Evolutionary conservation across 2,113 vertebrate species (phyloP).

Genomic region (Callospermophilus lateralis): DNA sequence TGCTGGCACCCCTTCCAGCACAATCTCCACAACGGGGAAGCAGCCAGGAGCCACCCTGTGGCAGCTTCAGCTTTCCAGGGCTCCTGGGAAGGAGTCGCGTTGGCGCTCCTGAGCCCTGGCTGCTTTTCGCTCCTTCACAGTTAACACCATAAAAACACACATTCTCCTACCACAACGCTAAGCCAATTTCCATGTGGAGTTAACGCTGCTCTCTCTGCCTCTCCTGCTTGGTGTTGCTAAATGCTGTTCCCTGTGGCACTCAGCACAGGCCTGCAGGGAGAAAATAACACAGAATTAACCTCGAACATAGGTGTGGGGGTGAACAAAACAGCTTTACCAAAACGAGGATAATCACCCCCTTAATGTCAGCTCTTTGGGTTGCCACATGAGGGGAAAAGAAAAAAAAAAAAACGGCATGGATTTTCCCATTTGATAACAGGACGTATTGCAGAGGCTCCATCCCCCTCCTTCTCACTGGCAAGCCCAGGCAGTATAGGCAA

Average conservation of each 20-base stretch:
- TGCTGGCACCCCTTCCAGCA: background rate
- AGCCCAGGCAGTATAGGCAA: background rate
- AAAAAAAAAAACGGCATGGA: background rate
- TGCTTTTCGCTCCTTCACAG: constrained; percentile 7
- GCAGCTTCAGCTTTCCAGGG: background rate
- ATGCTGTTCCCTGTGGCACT: constrained; percentile 70
- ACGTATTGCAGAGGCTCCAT: background rate
- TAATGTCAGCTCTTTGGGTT: constrained; percentile 45
- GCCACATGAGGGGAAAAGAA: background rate
- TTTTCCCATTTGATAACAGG: constrained; percentile 65
- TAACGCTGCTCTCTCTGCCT: background rate
- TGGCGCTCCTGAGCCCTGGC: background rate
- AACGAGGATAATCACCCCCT: constrained; percentile 72
- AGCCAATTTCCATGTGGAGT: constrained; percentile 34
- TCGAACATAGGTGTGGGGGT: constrained; percentile 75
- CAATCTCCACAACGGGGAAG: background rate
- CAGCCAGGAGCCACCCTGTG: background rate
- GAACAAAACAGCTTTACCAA: constrained; percentile 69
- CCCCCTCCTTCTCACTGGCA: background rate
- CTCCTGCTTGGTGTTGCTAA: constrained; percentile 61
- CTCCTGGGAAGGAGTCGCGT: background rate
- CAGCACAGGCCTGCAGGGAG: constrained; percentile 66
- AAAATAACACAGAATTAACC: constrained; percentile 81
- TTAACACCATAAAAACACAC: constrained; percentile 74
- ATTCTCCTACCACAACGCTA: constrained; percentile 50